Base-by-base conservation (phyloP, 2,797 vertebrate genomes). In the Phyllotis vaccarum region DNA sequence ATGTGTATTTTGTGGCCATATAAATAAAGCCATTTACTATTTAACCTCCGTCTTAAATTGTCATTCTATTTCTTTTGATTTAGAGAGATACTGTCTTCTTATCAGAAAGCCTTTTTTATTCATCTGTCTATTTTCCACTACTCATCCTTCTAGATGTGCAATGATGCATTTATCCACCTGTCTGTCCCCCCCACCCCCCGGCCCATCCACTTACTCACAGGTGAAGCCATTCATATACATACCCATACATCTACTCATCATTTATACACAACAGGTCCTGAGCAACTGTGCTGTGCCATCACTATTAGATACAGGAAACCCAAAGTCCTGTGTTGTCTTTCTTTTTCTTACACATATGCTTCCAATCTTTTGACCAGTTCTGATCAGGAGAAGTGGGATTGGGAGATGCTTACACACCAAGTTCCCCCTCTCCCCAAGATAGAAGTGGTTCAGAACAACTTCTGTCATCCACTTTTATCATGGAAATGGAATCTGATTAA, bases 361-460 rank as follows among this genome's bases (percentile, higher is more conserved):
- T 88, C 34, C 86, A 66, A 86, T 19, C 92, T 85, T 89, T 64
- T 64, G 43, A 70, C 86, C 62, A 76, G 13, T 95, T 93, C 3
- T 64, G 27, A 66, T n/a, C 22, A 34, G 29, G 46, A 70, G 56
- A 94, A 56, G 52, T 80, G 34, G 46, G 27, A 37, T 78, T 78
- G 75, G 80, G 88, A 90, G 89, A 78, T 40, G 14, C 54, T 92
- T 76, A 17, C 46, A 64, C 49, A 17, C 37, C 82, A 83, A 94
- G 79, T 68, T 86, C n/a, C 43, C 70, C 87, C 83, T 24, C 27
- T 34, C 83, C 70, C 31, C 31, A 24, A 95, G 49, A 40, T 27
- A 68, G 91, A 54, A 88, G 81, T 74, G 46, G 87, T 70, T 40
- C 66, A 24, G 91, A 95, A 60, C 62, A 81, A 89, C 60, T 88